These are phyloP conservation scores for Halictus quadricinctus DNA, from an alignment of 2,888 invertebrate species.

Conservation along the genomic window DNA sequence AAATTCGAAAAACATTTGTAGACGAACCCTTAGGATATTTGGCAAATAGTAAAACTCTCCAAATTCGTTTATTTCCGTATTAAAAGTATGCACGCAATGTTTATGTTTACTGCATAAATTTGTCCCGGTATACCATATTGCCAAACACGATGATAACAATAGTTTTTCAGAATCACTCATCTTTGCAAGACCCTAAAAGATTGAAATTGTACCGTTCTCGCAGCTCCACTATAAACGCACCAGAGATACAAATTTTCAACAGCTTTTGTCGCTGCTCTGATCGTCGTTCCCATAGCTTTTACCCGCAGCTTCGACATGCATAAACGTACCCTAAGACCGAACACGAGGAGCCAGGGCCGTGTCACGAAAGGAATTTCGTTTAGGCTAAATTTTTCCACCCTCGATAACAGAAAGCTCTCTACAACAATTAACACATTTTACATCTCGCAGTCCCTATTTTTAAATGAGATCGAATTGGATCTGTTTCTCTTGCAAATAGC, in stretches of 20 bases:
- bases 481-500: neutral
- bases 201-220: neutral
- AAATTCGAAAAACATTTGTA: neutral
- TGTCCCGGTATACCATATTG: neutral
- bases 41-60: neutral
- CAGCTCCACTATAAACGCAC: neutral
- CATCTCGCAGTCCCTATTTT: neutral
- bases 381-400: neutral
- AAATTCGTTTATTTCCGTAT: neutral
- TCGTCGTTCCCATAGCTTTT: conserved; percentile 5
- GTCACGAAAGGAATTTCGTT: conserved; percentile 13
- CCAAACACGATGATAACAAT: neutral
- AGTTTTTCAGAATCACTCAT: conserved; percentile 1
- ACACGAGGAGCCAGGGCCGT: conserved; percentile 72
- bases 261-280: neutral
- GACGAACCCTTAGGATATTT: neutral
- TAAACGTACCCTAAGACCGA: conserved; percentile 47
- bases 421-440: neutral
- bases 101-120: conserved; percentile 1
- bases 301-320: neutral
- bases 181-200: neutral
- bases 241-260: neutral
- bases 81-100: neutral
- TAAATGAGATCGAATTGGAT: neutral
- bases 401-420: neutral